Evolutionary conservation across 1,140 invertebrate species (phyloP), one percentile per base, ranked within the genome.

Genomic region (Leptopilina boulardi): DNA sequence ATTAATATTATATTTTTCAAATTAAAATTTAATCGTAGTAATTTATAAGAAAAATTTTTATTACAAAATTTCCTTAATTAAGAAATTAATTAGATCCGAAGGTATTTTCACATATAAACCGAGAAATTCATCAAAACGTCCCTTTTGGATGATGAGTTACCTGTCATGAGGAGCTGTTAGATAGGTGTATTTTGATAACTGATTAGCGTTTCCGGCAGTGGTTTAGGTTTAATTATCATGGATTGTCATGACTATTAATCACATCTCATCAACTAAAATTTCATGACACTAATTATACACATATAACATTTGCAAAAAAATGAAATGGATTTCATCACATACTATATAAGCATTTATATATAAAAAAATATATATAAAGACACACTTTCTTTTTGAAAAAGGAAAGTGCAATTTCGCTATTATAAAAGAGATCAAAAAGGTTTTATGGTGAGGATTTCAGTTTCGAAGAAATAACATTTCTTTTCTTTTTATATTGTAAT

Each of bases 151-250:
- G 56, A 66, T 66, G 56, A 66, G 56, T 66, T 66, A 15, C 56
- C 56, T 66, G 56, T 66, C 56, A 66, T 23, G 56, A 66, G 56
- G 56, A 66, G 23, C 56, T 23, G 56, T 66, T 66, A 66, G 56
- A 26, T 66, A 66, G 56, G 56, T 23, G 21, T 23, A 23, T 26
- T 23, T 21, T 66, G 56, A 66, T 66, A 66, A 66, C 21, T 66
- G 56, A 66, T 30, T 66, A 66, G 56, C 56, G 21, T 66, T 66
- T 66, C 56, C 56, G 56, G 56, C 56, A 30, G 11, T 26, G 56
- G 21, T 66, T 66, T 66, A 30, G 56, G 23, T 66, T 66, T 66
- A 66, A 66, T 66, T 34, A 66, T 66, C 59, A 66, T 66, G 59
- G 26, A 66, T 66, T 66, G 26, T 66, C 21, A n/a, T 13, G 26